A percentile compares a stretch with the other conserved stretches of the same genome.
Evolutionary conservation across 2,113 vertebrate species (phyloP).

Genomic region (Antechinus flavipes): DNA sequence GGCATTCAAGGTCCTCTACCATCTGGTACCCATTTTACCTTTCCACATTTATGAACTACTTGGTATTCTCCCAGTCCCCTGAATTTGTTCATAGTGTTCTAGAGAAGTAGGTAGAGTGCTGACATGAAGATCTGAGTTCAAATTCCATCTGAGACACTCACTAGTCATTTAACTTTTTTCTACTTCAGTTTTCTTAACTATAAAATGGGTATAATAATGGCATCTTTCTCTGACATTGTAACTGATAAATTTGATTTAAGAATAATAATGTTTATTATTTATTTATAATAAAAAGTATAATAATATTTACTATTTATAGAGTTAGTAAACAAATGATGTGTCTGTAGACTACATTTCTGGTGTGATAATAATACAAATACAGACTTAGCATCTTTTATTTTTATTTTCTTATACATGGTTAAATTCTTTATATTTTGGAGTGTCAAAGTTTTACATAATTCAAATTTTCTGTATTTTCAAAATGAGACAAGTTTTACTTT

Average conservation of each 20-base stretch:
- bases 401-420: constrained; percentile 42
- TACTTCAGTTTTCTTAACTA: too few relatives aligned
- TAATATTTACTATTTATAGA: neutral
- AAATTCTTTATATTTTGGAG: neutral
- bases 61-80: too few relatives aligned
- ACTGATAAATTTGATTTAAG: neutral
- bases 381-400: constrained; percentile 25
- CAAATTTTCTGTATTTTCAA: neutral
- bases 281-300: neutral
- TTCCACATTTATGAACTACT: too few relatives aligned
- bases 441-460: neutral
- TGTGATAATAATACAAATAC: constrained; percentile 43
- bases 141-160: too few relatives aligned
- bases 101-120: too few relatives aligned
- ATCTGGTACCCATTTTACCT: too few relatives aligned
- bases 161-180: too few relatives aligned
- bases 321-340: neutral
- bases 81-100: too few relatives aligned
- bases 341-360: neutral
- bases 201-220: too few relatives aligned
- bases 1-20: constrained; percentile 10
- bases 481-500: constrained; percentile 30
- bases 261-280: neutral
- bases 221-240: neutral
- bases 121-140: too few relatives aligned